Base-by-base conservation (phyloP, 2,888 invertebrate species). In the Liposcelis brunnea region DNA sequence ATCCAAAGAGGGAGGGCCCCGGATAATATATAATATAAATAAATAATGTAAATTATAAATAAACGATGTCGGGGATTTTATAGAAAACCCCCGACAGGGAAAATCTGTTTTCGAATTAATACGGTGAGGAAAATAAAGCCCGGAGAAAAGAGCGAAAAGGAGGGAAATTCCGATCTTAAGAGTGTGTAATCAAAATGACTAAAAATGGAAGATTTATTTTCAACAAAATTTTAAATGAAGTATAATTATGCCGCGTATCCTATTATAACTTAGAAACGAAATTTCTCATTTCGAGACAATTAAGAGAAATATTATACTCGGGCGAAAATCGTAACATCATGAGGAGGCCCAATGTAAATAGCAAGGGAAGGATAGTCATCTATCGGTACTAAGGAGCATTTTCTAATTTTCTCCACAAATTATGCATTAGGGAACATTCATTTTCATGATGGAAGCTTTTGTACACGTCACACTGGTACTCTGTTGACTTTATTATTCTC, bases 271-370 rank as follows among this genome's bases (percentile, higher is more conserved):
- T 67, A 63, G 62, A 64, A 62, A 62, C 66, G 67, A 66, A 53
- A 67, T 67, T 67, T 67, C 67, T 66, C 66, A 67, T 66, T 67
- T 66, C 64, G 63, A 63, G 64, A 66, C 66, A 67, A 67, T 67
- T 67, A 67, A 65, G 65, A 63, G 64, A 64, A 65, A 66, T 66
- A 66, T 67, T 66, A 66, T 64, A 65, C 62, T 60, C 63, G 4
- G 26, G 59, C 58, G 46, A 35, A 49, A 48, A 19, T 16, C 15
- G 19, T 19, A 14, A 19, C 19, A 40, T 40, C 12, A 19, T 7
- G 19, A 14, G n/a, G 21, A 40, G 40, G 4, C 40, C 19, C 15
- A 12, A 40, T 18, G 18, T 40, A 19, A 14, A 40, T 18, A 19
- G 18, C 3, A 16, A 6, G 40, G 44, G 45, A 46, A 48, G 48